A percentile compares a stretch with the other conserved stretches of the same genome.
Conservation (phyloP, 1,140 invertebrate genomes). For the Helicoverpa zea region DNA sequence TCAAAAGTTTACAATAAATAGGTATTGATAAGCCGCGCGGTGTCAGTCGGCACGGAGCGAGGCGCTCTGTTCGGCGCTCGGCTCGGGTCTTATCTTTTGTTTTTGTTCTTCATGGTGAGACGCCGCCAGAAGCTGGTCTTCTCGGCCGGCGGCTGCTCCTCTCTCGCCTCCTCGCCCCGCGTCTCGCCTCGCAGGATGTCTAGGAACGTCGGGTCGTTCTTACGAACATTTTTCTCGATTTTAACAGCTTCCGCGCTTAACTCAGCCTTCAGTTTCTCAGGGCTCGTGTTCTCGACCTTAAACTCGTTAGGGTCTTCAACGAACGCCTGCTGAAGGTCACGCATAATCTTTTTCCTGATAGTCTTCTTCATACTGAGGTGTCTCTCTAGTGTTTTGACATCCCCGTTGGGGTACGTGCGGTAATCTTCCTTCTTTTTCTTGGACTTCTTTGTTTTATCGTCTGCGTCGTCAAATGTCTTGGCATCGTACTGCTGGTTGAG, state of each 20-base stretch:
- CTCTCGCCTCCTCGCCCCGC: slow-evolving; percentile 82
- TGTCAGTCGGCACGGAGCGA: slow-evolving; percentile 25
- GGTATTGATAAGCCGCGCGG: background rate
- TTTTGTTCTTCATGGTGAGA: slow-evolving; percentile 91
- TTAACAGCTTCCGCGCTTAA: slow-evolving; percentile 90
- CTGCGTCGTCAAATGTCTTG: slow-evolving; percentile 78
- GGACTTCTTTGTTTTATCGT: slow-evolving; percentile 88
- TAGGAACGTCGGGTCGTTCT: slow-evolving; percentile 90
- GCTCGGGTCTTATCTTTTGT: slow-evolving; percentile 88
- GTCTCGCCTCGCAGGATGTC: slow-evolving; percentile 90
- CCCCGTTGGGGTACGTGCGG: slow-evolving; percentile 89
- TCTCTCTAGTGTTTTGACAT: slow-evolving; percentile 92
- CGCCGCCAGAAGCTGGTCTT: slow-evolving; percentile 91
- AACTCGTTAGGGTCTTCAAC: slow-evolving; percentile 92
- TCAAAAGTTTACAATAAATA: slow-evolving; percentile 48
- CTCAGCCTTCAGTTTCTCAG: slow-evolving; percentile 90
- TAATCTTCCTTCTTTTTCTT: slow-evolving; percentile 89
- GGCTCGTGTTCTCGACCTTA: slow-evolving; percentile 89
- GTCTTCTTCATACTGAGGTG: slow-evolving; percentile 96
- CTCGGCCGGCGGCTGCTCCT: slow-evolving; percentile 88
- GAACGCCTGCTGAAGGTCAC: slow-evolving; percentile 92
- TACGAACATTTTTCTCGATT: slow-evolving; percentile 89
- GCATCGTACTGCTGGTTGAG: slow-evolving; percentile 83
- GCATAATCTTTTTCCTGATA: slow-evolving; percentile 94
- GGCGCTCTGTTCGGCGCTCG: slow-evolving; percentile 31